Percentiles rank a stretch among this genome's conserved stretches.
phyloP scores from a whole-genome alignment of 2,888 invertebrate genomes.

The Drosophila paramelanica region DNA sequence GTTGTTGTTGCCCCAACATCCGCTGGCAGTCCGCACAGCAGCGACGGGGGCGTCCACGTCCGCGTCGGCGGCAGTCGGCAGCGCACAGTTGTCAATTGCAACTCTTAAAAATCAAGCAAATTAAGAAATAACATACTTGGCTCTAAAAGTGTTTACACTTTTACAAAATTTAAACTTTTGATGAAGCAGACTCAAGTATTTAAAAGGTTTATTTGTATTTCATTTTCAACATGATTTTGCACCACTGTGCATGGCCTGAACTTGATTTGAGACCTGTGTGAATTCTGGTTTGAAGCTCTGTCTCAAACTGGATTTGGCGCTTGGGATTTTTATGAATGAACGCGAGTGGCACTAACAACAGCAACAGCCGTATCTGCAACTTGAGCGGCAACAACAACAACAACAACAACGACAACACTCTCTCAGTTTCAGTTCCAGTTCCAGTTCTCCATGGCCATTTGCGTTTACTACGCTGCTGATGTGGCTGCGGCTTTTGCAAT shows the following conservation, averaged over 20 bases:
- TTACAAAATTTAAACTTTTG: neutral
- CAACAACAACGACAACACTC: constrained; percentile 19
- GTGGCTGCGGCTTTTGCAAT: constrained; percentile 67
- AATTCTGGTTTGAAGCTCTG: constrained; percentile 72
- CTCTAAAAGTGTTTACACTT: constrained; percentile 3
- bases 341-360: constrained; percentile 58
- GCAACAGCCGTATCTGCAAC: constrained; percentile 16
- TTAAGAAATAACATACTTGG: neutral
- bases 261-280: constrained; percentile 66
- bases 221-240: neutral
- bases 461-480: constrained; percentile 64
- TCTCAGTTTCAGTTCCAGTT: constrained; percentile 31
- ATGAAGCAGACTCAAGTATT: neutral
- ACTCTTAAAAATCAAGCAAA: constrained; percentile 18
- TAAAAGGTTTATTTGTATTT: neutral
- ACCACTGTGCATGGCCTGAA: constrained; percentile 54
- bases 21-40: constrained; percentile 57
- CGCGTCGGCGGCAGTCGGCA: constrained; percentile 14
- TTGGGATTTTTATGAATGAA: constrained; percentile 82
- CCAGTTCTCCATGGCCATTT: constrained; percentile 68
- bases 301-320: constrained; percentile 79
- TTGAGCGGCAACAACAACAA: constrained; percentile 39
- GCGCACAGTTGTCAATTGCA: constrained; percentile 48
- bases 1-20: constrained; percentile 62
- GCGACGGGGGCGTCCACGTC: constrained; percentile 45